Evolutionary conservation across 2,888 invertebrate genomes (phyloP).

Genomic region (Cerastoderma edule): DNA sequence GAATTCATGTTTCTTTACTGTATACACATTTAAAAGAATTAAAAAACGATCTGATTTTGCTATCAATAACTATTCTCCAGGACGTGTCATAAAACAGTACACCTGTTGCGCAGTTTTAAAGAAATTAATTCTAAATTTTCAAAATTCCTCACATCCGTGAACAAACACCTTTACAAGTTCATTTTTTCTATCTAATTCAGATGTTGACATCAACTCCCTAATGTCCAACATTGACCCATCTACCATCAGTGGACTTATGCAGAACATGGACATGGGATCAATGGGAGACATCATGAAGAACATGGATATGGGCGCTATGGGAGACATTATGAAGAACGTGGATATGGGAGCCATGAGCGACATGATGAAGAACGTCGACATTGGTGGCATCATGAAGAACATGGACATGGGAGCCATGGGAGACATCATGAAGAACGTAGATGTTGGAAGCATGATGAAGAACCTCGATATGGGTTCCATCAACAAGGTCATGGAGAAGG

Average conservation of each 20-base stretch:
- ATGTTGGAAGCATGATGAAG: constrained; percentile 40
- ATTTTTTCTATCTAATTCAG: not conserved
- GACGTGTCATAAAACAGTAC: too few species aligned
- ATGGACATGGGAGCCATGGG: constrained; percentile 52
- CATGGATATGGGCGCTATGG: constrained; percentile 41
- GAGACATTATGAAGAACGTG: constrained; percentile 37
- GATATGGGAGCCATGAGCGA: constrained; percentile 41
- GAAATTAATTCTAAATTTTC: too few species aligned
- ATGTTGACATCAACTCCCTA: constrained; percentile 7
- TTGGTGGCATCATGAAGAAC: constrained; percentile 42
- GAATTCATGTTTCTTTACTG: too few species aligned
- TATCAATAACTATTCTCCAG: too few species aligned
- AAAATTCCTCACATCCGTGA: too few species aligned
- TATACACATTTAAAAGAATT: too few species aligned
- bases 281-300: constrained; percentile 43
- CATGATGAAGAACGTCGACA: constrained; percentile 52
- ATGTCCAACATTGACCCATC: constrained; percentile 55
- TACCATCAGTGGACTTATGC: constrained; percentile 38
- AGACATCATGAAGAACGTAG: too few species aligned
- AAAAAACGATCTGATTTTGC: too few species aligned
- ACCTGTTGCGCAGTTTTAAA: too few species aligned
- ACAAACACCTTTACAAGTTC: too few species aligned
- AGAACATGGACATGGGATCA: constrained; percentile 49
- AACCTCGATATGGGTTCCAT: constrained; percentile 49
- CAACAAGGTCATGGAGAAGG: constrained; percentile 38